Base-by-base conservation (phyloP, 2,797 vertebrate genomes). In the Lepus townsendii region DNA sequence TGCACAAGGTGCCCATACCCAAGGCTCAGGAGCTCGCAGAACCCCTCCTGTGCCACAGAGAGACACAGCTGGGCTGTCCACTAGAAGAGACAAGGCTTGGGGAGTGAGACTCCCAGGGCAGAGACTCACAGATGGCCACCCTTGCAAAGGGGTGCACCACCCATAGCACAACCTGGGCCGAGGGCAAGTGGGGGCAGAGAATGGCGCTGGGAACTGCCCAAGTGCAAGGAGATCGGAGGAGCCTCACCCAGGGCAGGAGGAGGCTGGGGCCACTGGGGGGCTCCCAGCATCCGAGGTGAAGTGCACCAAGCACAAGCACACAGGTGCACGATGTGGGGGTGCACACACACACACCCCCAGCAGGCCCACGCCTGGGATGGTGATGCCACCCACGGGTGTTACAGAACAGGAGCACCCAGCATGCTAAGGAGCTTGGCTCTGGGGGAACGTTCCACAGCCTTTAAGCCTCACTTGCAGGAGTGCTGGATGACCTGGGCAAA, bases 241-340 rank as follows among this genome's bases (percentile, higher is more conserved):
- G 20, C 26, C 47, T 75, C 27, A n/a, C 7, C 2, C 2, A n/a
- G 38, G 3, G 7, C 2, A 4, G 35, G 32, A 57, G 22, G 26
- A 47, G 42, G 42, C 42, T 22, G 20, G 27, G 24, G 50, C 6
- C 2, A 11, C 3, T 20, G 26, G 26, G 11, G 26, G 1, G 24
- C n/a, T 14, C 7, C 35, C 13, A 11, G n/a, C 50, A 62, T 4
- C 66, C 66, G 1, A 5, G 1, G 9, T 3, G 16, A 22, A 32
- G 19, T 20, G 10, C 0, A 24, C 83, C 38, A 14, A n/a, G 71
- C n/a, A 3, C 32, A 72, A 30, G 13, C 8, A 38, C 27, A 2
- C 7, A 62, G 24, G 4, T 0, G 0, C 2, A 4, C 0, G 0
- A 22, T 7, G 1, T 32, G 4, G 0, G 6, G 42, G 42, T 47